phyloP scores from a whole-genome alignment of 2,797 vertebrate genomes.

The Labroides dimidiatus region DNA sequence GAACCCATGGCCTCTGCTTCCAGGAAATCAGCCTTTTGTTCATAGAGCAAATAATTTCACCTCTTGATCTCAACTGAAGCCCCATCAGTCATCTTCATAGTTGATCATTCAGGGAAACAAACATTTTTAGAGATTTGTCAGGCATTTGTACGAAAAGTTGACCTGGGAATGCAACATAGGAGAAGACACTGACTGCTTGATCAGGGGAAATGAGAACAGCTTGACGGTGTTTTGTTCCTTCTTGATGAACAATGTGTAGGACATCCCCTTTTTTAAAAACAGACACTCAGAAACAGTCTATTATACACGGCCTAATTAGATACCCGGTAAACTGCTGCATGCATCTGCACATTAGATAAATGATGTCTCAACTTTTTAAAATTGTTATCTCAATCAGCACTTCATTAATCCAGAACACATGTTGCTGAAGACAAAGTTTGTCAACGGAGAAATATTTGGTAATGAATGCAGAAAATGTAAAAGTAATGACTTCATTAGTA shows the following conservation, averaged over 20 bases:
- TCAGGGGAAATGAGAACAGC: not conserved
- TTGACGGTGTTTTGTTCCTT: conserved; percentile 9
- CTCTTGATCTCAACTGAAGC: too few species aligned
- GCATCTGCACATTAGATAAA: conserved; percentile 23
- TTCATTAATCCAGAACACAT: conserved; percentile 28
- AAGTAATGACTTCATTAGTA: conserved; percentile 37
- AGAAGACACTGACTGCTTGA: too few species aligned
- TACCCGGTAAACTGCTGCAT: conserved; percentile 7
- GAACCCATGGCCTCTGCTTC: too few species aligned
- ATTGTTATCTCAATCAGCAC: conserved; percentile 11
- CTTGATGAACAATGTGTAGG: not conserved
- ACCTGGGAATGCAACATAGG: too few species aligned
- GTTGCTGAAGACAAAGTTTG: conserved; percentile 24
- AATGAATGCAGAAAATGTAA: conserved; percentile 40
- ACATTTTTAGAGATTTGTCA: too few species aligned
- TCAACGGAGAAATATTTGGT: conserved; percentile 17
- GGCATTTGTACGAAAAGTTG: too few species aligned
- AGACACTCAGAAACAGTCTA: not conserved
- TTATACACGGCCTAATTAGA: conserved; percentile 30
- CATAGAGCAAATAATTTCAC: too few species aligned
- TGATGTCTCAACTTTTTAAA: conserved; percentile 4
- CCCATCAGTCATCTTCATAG: too few species aligned
- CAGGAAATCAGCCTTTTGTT: too few species aligned
- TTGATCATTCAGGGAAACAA: too few species aligned
- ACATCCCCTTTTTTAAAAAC: not conserved